Conservation (phyloP, 2,888 invertebrate genomes). For the Stomorhina lunata region DNA sequence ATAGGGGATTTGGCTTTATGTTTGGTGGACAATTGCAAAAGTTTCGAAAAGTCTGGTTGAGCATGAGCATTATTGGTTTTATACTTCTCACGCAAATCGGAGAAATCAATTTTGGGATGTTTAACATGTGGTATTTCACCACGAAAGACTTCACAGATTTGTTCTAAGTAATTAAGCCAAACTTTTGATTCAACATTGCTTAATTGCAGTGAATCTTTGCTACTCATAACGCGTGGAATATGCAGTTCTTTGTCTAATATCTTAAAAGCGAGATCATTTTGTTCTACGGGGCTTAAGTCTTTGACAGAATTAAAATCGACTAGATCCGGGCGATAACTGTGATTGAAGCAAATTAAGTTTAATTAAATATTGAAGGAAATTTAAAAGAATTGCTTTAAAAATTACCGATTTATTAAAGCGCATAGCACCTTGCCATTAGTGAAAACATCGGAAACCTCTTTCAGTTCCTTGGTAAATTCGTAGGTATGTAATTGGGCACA, state of each 20-base stretch:
- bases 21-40: conserved; percentile 74
- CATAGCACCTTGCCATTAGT: conserved; percentile 79
- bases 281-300: conserved; percentile 84
- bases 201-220: conserved; percentile 83
- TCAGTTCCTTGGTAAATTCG: conserved; percentile 76
- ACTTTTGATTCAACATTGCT: conserved; percentile 76
- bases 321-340: conserved; percentile 95
- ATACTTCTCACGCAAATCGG: conserved; percentile 78
- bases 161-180: conserved; percentile 90
- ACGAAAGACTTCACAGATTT: conserved; percentile 94
- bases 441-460: conserved; percentile 78
- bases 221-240: conserved; percentile 86
- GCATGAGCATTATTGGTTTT: conserved; percentile 75
- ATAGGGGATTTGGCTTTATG: conserved; percentile 78
- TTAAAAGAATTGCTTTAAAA: background rate
- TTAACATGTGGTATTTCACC: conserved; percentile 93
- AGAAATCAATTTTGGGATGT: conserved; percentile 85
- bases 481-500: conserved; percentile 77
- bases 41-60: conserved; percentile 78
- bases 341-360: background rate
- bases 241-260: conserved; percentile 92
- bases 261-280: conserved; percentile 92
- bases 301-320: conserved; percentile 87
- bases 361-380: background rate
- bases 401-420: conserved; percentile 78